Base-by-base conservation (phyloP, 2,113 vertebrate species). In the Aspiorhynchus laticeps region DNA sequence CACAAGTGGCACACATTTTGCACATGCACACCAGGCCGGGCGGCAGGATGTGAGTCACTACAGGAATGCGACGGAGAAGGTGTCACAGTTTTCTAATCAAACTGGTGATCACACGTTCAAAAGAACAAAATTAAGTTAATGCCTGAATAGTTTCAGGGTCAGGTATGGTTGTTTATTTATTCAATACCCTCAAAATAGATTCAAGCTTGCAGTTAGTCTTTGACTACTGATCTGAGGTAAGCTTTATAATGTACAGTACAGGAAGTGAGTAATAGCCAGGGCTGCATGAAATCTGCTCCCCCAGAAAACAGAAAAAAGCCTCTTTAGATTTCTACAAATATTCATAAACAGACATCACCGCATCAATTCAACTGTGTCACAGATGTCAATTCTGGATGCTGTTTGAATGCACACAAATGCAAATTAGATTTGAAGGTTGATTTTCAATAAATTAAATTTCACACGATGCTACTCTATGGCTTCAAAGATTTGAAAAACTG, bases 41-140 rank as follows among this genome's bases (percentile, higher is more conserved):
- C 83, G 46, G 48, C 89, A 89, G 91, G 92, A 94, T 91, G 87
- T 91, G 81, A 92, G 88, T 92, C 91, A 92, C 90, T 90, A 88
- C 77, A 36, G 56, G 61, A 91, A 71, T 83, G 65, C 3, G 65
- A 46, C 26, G 24, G 61, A 31, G 63, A 26, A 84, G 69, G 83
- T 84, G 69, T 84, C 46, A 84, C 46, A 74, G 5, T 41, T 75
- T 19, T 83, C 46, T 74, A 63, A 82, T 82, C 78, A 59, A 36
- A 69, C 7, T 36, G 24, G 1, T 69, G 21, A 80, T 56, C 77
- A 82, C 17, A 12, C 46, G 3, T 36, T 12, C 5, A 56, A 26
- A 84, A 28, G 14, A 74, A 26, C 31, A 41, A 75, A 33, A 26
- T 26, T 3, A 26, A 0, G 3, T 56, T 26, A 36, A 63, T 38